A percentile compares a stretch with the other conserved stretches of the same genome.
These are phyloP conservation scores for Sakesphorus luctuosus DNA, from an alignment of 2,113 vertebrate genomes.

Conservation along the genomic window DNA sequence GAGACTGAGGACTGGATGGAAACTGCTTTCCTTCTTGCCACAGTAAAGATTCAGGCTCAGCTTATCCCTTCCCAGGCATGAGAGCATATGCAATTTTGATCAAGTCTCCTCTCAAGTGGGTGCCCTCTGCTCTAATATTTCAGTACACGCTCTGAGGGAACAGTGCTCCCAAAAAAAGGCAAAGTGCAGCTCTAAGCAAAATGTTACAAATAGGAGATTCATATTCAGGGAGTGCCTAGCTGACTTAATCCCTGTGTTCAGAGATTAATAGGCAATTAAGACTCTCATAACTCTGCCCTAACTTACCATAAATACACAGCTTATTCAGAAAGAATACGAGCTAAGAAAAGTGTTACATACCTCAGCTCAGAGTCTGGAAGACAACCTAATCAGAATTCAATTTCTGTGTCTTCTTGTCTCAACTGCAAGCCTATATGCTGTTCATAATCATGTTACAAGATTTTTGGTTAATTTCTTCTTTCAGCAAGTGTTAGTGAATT, in stretches of 20 bases:
- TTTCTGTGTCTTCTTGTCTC: background rate
- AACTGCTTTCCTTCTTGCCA: background rate
- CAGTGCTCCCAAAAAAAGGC: background rate
- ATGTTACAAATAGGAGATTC: background rate
- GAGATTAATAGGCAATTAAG: background rate
- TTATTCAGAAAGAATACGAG: background rate
- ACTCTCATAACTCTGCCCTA: background rate
- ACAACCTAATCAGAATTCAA: background rate
- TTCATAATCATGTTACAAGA: background rate
- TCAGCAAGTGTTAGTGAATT: background rate
- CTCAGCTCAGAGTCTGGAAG: background rate
- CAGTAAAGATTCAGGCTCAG: fast-evolving
- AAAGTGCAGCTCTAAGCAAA: background rate
- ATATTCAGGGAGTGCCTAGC: background rate
- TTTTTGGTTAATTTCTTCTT: background rate
- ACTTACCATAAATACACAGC: background rate
- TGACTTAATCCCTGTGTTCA: background rate
- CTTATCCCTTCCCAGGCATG: background rate
- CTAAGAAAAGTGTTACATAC: background rate
- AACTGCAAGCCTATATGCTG: background rate
- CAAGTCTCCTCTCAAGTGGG: fast-evolving
- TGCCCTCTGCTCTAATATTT: background rate
- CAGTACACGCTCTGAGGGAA: background rate
- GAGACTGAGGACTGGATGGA: background rate
- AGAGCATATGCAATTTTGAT: background rate